Evolutionary conservation across 2,113 vertebrate species (phyloP).

Genomic region (Catharus fuscescens): DNA sequence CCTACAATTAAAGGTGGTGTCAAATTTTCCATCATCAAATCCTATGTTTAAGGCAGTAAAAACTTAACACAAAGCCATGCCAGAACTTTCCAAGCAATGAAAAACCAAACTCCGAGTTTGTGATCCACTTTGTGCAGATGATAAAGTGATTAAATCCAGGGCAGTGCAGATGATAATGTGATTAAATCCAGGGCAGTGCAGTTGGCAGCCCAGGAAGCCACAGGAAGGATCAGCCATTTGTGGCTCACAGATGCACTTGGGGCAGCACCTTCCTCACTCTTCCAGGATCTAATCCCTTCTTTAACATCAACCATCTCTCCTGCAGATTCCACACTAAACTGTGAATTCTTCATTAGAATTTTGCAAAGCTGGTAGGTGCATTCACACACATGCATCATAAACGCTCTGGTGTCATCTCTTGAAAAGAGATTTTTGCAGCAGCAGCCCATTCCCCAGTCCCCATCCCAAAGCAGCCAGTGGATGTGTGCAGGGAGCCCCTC

Average conservation of each 20-base stretch:
- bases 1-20: constrained; percentile 22
- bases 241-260: not conserved
- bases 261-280: fast-evolving
- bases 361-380: fast-evolving
- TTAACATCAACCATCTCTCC: not conserved
- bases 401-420: fast-evolving
- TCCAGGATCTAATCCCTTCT: not conserved
- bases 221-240: not conserved
- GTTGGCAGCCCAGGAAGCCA: not conserved
- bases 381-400: fast-evolving
- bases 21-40: not conserved
- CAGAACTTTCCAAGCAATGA: not conserved
- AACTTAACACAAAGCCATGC: not conserved
- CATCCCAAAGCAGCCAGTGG: not conserved
- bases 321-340: not conserved
- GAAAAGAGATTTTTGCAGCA: not conserved
- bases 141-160: not conserved
- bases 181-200: fast-evolving
- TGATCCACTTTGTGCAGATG: not conserved
- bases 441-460: not conserved
- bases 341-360: not conserved
- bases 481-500: fast-evolving
- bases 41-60: constrained; percentile 9
- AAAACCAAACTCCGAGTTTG: not conserved
- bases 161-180: no score